Base-by-base conservation (phyloP, 2,888 invertebrate species). In the Caenorhabditis macrosperma region DNA sequence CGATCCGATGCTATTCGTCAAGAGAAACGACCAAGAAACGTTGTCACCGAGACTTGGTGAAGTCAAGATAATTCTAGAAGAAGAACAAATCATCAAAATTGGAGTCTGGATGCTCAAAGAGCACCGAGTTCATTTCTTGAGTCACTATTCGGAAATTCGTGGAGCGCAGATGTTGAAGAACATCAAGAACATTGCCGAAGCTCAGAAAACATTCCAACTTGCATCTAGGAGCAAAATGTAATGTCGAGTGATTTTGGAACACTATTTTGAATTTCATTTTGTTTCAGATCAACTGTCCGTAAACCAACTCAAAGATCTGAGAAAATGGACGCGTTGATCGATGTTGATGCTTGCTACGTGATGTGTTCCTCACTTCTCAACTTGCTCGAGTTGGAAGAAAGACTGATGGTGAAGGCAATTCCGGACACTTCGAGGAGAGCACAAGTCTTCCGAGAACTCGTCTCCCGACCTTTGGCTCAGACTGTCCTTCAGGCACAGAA, bases 401-500 rank as follows among this genome's bases (percentile, higher is more conserved):
- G 59, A 10, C 26, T 84, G 9, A 82, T 84, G 84, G 72, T 80
- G 20, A 75, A 74, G 54, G 81, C 82, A 2, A 84, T 84, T 63
- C 82, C 84, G 24, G 82, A 82, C 38, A 84, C 84, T 1, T 79
- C 84, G 1, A 59, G 78, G 67, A 63, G 81, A 60, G 84, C 84
- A 2, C 84, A 84, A 77, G 84, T 85, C 12, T 84, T 84, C 61
- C 83, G 84, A 20, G 84, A 85, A 38, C 76, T 86, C 15, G 78
- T 86, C 12, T 76, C 78, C 6, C 64, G 67, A 41, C 86, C 86
- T 6, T 66, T 86, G 10, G 64, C 78, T 15, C 75, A 66, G 41
- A 78, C 78, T 5, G 68, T 85, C 24, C 64, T 72, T 7, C 81
- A 83, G 50, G 72, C 82, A 15, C 72, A 75, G 41, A 66, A 74